A percentile compares a stretch with the other conserved stretches of the same genome.
Evolutionary conservation across 2,888 invertebrate species (phyloP).

Genomic region (Aleiodes leptofemur): DNA sequence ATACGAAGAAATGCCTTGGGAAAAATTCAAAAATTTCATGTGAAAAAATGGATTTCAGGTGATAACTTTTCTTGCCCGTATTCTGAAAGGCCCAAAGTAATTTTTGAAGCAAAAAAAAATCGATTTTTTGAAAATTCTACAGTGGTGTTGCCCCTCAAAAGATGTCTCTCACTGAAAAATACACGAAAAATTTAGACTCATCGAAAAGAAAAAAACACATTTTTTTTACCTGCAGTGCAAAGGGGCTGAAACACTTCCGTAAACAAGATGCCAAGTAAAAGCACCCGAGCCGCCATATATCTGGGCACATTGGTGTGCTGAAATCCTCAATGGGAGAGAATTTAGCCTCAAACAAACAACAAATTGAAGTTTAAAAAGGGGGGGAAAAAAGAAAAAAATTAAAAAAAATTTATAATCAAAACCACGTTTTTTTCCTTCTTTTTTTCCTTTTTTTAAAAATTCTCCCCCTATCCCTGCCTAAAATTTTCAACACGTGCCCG

Average conservation of each 20-base stretch:
- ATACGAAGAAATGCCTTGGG: no score
- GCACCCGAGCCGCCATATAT: constrained; percentile 75
- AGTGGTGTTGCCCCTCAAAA: no score
- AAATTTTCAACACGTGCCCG: constrained; percentile 59
- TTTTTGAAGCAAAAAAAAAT: no score
- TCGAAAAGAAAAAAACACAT: background rate
- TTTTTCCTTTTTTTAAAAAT: no score
- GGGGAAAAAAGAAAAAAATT: constrained; percentile 48
- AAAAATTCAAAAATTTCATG: no score
- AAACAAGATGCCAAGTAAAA: constrained; percentile 74
- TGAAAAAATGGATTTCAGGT: no score
- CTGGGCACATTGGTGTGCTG: constrained; percentile 70
- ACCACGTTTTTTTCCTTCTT: no score
- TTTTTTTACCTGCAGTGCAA: constrained; percentile 71
- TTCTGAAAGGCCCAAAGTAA: no score
- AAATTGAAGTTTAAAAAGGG: constrained; percentile 47
- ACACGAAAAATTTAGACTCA: no score
- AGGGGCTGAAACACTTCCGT: constrained; percentile 73
- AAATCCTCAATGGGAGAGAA: constrained; percentile 15
- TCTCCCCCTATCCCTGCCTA: constrained; percentile 52
- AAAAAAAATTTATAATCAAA: constrained; percentile 51
- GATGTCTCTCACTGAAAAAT: no score
- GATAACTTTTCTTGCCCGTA: no score
- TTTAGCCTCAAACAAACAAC: constrained; percentile 56
- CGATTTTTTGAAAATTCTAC: no score